phyloP scores from a whole-genome alignment of 2,113 vertebrate genomes.

The Probosciger aterrimus region DNA sequence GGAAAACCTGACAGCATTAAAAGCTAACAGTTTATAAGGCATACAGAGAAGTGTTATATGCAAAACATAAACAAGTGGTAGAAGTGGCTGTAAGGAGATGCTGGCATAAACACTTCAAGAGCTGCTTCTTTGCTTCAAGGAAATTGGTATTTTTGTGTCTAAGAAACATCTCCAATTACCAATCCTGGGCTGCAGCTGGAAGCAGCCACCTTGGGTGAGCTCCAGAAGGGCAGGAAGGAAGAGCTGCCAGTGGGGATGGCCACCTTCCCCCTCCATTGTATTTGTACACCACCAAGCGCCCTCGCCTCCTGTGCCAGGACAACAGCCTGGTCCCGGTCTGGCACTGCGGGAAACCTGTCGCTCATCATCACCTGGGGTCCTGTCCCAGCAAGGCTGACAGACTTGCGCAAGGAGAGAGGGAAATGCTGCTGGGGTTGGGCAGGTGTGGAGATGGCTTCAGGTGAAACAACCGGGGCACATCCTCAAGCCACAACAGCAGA shows the following conservation, averaged over 20 bases:
- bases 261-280: background rate
- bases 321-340: rapidly evolving
- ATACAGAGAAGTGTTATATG: background rate
- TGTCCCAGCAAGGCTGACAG: background rate
- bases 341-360: background rate
- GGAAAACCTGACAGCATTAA: background rate
- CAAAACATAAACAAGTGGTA: background rate
- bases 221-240: background rate
- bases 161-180: background rate
- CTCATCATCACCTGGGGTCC: background rate
- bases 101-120: background rate
- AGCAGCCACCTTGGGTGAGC: background rate
- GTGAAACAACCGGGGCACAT: background rate
- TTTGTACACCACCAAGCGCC: background rate
- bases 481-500: background rate
- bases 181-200: background rate
- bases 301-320: rapidly evolving
- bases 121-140: background rate
- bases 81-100: background rate
- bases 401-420: background rate
- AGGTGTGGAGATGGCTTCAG: no score
- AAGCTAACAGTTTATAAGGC: background rate
- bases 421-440: background rate
- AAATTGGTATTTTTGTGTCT: background rate
- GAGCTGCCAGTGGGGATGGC: rapidly evolving